These are phyloP conservation scores for Torymus tubicola DNA, from an alignment of 2,888 invertebrate genomes.

Conservation along the genomic window DNA sequence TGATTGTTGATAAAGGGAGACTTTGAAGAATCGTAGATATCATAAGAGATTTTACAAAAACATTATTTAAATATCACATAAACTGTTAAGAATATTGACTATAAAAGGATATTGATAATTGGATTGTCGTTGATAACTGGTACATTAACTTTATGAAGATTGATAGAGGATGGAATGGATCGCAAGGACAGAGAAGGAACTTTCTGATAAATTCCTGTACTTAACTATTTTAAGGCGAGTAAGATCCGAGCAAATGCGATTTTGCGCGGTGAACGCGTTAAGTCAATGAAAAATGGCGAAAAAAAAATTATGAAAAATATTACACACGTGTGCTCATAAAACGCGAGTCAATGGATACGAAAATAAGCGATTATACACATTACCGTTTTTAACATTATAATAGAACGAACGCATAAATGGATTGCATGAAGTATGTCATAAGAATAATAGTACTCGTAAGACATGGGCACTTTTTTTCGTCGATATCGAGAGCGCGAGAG, in stretches of 20 bases:
- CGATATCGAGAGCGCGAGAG: background rate
- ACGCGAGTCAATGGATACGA: slow-evolving; percentile 44
- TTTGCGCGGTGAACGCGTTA: slow-evolving; percentile 28
- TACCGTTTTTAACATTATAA: slow-evolving; percentile 40
- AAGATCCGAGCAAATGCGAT: slow-evolving; percentile 25
- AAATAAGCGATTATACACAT: slow-evolving; percentile 41
- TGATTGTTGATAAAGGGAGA: too few species aligned
- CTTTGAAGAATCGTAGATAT: too few species aligned
- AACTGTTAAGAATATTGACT: too few species aligned
- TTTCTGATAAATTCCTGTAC: slow-evolving; percentile 26
- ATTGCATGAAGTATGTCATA: slow-evolving; percentile 13
- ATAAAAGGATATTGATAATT: background rate
- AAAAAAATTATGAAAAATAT: background rate
- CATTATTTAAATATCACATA: too few species aligned
- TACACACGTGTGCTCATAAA: slow-evolving; percentile 30
- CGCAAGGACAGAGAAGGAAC: background rate
- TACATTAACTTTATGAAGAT: slow-evolving; percentile 35
- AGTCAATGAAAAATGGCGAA: slow-evolving; percentile 43
- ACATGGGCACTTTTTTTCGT: slow-evolving; percentile 32
- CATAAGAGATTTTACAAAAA: background rate
- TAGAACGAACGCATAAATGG: slow-evolving; percentile 28
- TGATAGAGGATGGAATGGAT: slow-evolving; percentile 20
- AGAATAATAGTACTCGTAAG: slow-evolving; percentile 15
- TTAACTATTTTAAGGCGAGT: slow-evolving; percentile 20
- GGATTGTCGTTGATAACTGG: slow-evolving; percentile 13